Conservation (phyloP, 2,113 vertebrate species). For the Centrocercus urophasianus region DNA sequence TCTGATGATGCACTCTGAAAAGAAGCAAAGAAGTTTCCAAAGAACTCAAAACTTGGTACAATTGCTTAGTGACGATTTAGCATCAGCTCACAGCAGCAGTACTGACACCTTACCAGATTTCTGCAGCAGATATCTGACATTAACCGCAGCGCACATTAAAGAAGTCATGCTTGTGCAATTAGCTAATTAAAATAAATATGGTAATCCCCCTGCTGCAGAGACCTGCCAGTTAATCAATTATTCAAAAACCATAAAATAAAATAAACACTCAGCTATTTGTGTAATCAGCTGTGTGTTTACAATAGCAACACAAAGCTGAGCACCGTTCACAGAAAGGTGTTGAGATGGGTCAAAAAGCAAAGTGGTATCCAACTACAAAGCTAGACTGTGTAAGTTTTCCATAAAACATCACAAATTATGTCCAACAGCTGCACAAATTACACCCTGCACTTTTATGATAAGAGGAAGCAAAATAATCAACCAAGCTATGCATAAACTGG, state of each 20-base stretch:
- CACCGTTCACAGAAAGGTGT: not conserved
- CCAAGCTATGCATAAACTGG: not conserved
- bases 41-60: not conserved
- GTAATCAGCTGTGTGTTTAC: constrained; percentile 62
- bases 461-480: not conserved
- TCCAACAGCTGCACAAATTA: not conserved
- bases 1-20: not conserved
- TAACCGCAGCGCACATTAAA: not conserved
- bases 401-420: not conserved
- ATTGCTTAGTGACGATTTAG: not conserved
- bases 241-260: constrained; percentile 66
- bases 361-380: not conserved
- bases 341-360: not conserved
- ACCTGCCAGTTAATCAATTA: constrained; percentile 66
- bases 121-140: not conserved
- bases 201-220: constrained; percentile 56
- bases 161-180: constrained; percentile 34
- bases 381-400: not conserved
- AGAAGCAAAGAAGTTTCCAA: not conserved
- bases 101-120: not conserved
- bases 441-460: not conserved
- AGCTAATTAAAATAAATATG: constrained; percentile 75
- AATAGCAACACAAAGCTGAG: constrained; percentile 50
- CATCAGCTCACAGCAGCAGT: not conserved
- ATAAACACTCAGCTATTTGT: constrained; percentile 71